These are phyloP conservation scores for Crioceris asparagi DNA, from an alignment of 2,888 invertebrate genomes.

Conservation along the genomic window DNA sequence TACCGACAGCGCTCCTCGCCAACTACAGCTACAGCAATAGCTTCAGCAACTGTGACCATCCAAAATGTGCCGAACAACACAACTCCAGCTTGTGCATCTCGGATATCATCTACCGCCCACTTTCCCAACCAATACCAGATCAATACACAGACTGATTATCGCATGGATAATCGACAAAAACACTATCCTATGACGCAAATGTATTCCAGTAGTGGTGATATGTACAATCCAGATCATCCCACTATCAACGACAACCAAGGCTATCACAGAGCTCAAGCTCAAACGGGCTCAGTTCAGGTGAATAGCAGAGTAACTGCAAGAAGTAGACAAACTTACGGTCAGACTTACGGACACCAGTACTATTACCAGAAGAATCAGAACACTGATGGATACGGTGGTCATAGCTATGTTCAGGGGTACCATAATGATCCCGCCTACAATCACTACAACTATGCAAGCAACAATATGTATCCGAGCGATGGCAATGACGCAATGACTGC, in stretches of 20 bases:
- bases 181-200: slow-evolving; percentile 29
- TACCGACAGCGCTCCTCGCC: slow-evolving; percentile 59
- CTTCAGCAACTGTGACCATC: slow-evolving; percentile 42
- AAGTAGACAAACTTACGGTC: slow-evolving; percentile 26
- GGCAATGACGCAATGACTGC: slow-evolving; percentile 23
- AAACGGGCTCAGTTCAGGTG: slow-evolving; percentile 23
- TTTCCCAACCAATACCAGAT: slow-evolving; percentile 36
- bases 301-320: slow-evolving; percentile 25
- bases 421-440: slow-evolving; percentile 29
- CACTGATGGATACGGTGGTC: slow-evolving; percentile 25
- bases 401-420: slow-evolving; percentile 31
- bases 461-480: slow-evolving; percentile 33
- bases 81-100: slow-evolving; percentile 47
- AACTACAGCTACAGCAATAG: slow-evolving; percentile 52
- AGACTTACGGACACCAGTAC: slow-evolving; percentile 39
- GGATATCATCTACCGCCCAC: slow-evolving; percentile 39
- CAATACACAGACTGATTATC: slow-evolving; percentile 32
- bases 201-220: slow-evolving; percentile 29
- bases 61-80: slow-evolving; percentile 50
- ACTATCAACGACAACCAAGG: slow-evolving; percentile 30
- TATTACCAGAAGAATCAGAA: slow-evolving; percentile 46
- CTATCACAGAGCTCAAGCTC: slow-evolving; percentile 29
- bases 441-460: slow-evolving; percentile 31
- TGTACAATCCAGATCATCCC: slow-evolving; percentile 37
- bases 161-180: slow-evolving; percentile 28